A percentile compares a stretch with the other conserved stretches of the same genome.
phyloP scores from a whole-genome alignment of 1,140 invertebrate species.

The Cylas formicarius region DNA sequence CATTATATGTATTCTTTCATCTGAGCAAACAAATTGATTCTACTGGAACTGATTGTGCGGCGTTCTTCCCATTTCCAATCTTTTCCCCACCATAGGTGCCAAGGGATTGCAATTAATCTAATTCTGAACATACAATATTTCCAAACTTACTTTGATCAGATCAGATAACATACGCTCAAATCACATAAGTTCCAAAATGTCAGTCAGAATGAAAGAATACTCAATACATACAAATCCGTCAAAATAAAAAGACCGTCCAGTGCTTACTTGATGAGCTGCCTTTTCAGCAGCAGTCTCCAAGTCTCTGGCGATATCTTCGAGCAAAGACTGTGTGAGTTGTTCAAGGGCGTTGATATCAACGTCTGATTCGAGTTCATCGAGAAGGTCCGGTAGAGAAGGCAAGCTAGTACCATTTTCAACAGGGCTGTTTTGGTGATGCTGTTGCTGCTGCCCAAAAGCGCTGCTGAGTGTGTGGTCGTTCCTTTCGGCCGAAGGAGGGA shows the following conservation, averaged over 20 bases:
- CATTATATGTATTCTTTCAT: too few relatives aligned
- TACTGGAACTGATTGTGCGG: too few relatives aligned
- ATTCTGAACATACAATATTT: too few relatives aligned
- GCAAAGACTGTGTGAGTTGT: constrained; percentile 69
- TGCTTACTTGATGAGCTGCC: constrained; percentile 36
- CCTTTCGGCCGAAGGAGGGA: constrained; percentile 81
- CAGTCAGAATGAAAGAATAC: too few relatives aligned
- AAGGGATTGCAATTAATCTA: too few relatives aligned
- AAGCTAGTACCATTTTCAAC: constrained; percentile 62
- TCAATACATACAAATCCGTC: too few relatives aligned
- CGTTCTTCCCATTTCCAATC: too few relatives aligned
- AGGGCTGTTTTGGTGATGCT: constrained; percentile 42
- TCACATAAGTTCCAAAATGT: too few relatives aligned
- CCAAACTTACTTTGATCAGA: too few relatives aligned
- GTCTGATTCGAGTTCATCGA: constrained; percentile 58
- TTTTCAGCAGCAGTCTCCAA: constrained; percentile 59
- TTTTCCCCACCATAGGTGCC: too few relatives aligned
- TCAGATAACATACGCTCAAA: too few relatives aligned
- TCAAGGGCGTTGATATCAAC: constrained; percentile 62
- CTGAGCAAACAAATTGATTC: too few relatives aligned
- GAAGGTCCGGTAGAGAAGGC: constrained; percentile 73
- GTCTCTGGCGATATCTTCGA: constrained; percentile 71
- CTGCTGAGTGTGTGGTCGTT: constrained; percentile 55
- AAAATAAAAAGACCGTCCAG: not conserved
- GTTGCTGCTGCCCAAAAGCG: constrained; percentile 41